Conservation (phyloP, 2,797 vertebrate genomes). For the Acridotheres tristis region DNA sequence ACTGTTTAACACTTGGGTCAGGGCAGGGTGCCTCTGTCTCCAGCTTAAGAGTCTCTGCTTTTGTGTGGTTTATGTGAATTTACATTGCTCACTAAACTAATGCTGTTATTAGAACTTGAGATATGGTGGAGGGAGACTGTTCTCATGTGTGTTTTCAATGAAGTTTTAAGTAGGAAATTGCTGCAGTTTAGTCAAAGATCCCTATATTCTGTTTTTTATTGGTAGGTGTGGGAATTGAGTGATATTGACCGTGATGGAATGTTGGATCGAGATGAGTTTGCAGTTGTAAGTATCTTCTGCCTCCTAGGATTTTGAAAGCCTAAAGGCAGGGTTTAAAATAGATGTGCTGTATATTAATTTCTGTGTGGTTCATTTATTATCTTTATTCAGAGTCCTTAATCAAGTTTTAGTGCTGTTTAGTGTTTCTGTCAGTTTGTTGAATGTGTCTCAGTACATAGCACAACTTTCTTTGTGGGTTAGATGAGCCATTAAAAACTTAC, state of each 20-base stretch:
- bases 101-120: not conserved
- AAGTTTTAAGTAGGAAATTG: not conserved
- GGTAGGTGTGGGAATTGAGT: conserved; percentile 96
- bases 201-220: not conserved
- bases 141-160: not conserved
- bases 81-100: not conserved
- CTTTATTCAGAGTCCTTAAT: not conserved
- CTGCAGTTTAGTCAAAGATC: not conserved
- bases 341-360: not conserved
- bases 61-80: not conserved
- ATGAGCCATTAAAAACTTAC: not conserved
- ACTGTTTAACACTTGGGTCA: not conserved
- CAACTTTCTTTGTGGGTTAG: not conserved
- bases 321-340: not conserved
- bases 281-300: conserved; percentile 83
- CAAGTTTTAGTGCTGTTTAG: not conserved
- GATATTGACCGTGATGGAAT: conserved; percentile 97
- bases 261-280: conserved; percentile 97
- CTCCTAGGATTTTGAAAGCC: not conserved
- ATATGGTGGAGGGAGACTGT: not conserved
- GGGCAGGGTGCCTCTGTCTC: not conserved
- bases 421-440: not conserved
- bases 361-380: not conserved
- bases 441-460: not conserved
- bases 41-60: not conserved